Conservation (phyloP, 1,140 invertebrate species). For the Drosophila athabasca region DNA sequence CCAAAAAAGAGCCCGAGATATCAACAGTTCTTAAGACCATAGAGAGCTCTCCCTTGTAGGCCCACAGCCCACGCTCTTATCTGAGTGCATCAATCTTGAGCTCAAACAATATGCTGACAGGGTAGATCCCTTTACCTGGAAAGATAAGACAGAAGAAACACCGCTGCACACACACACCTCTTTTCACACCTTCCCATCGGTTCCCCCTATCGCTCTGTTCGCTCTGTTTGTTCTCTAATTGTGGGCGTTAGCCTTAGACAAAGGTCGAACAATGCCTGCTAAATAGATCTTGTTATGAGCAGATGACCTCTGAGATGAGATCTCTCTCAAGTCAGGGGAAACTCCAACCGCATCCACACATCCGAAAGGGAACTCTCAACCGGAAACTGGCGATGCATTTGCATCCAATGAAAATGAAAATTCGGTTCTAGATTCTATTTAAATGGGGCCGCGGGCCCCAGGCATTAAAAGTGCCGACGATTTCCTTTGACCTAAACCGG, state of each 20-base stretch:
- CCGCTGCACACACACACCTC: conserved; percentile 30
- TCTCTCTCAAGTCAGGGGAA: background rate
- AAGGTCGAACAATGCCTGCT: conserved; percentile 24
- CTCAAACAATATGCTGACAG: conserved; percentile 45
- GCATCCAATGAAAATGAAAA: conserved; percentile 34
- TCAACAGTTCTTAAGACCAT: conserved; percentile 9
- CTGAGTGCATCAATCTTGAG: conserved; percentile 60
- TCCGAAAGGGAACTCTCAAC: conserved; percentile 1
- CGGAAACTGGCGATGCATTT: conserved; percentile 36
- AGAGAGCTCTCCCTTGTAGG: background rate
- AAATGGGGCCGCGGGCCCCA: conserved; percentile 32
- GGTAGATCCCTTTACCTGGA: conserved; percentile 40
- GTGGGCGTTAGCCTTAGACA: conserved; percentile 54
- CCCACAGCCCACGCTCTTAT: conserved; percentile 37
- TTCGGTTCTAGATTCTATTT: conserved; percentile 26
- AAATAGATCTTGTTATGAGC: conserved; percentile 53
- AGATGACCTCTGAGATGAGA: conserved; percentile 37
- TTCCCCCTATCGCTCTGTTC: conserved; percentile 3
- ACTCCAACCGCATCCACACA: background rate
- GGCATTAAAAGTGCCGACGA: conserved; percentile 33
- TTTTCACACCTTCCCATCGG: conserved; percentile 50
- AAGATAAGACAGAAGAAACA: conserved; percentile 43
- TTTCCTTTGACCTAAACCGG: conserved; percentile 36
- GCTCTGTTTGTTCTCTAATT: conserved; percentile 16
- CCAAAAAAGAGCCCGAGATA: conserved; percentile 16